Conservation (phyloP, 2,888 invertebrate genomes). For the Noctua fimbriata region DNA sequence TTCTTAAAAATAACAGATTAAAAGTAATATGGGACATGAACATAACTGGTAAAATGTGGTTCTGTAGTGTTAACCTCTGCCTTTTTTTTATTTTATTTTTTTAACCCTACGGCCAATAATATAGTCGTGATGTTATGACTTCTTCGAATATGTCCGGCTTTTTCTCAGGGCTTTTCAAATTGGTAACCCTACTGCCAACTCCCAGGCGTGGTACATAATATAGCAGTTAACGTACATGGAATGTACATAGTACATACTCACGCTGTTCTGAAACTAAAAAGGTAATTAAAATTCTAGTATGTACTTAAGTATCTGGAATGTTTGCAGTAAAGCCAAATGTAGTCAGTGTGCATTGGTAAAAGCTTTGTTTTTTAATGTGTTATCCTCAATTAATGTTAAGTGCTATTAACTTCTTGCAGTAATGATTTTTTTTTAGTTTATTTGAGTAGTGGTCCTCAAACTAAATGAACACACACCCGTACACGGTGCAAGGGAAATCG, state of each 20-base stretch:
- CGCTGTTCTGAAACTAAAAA: slow-evolving; percentile 4
- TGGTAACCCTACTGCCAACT: neutral
- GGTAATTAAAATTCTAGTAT: slow-evolving; percentile 39
- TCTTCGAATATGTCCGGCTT: neutral
- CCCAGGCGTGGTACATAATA: slow-evolving; percentile 32
- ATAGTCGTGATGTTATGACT: neutral
- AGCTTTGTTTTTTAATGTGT: neutral
- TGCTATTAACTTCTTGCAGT: neutral
- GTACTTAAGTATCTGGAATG: slow-evolving; percentile 2
- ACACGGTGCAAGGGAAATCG: neutral
- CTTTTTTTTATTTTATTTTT: too few relatives aligned
- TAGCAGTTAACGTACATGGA: neutral
- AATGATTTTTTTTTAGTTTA: neutral
- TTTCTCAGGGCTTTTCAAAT: neutral
- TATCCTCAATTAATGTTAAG: neutral
- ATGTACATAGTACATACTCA: neutral
- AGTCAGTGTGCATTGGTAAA: neutral
- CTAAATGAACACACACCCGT: neutral
- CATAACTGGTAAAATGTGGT: neutral
- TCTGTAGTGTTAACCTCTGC: neutral
- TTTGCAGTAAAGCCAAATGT: slow-evolving; percentile 7
- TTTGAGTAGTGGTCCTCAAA: neutral
- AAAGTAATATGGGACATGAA: neutral
- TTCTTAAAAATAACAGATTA: neutral
- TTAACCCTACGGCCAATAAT: neutral